Evolutionary conservation across 2,888 invertebrate species (phyloP).

Genomic region (Proisotoma minuta): DNA sequence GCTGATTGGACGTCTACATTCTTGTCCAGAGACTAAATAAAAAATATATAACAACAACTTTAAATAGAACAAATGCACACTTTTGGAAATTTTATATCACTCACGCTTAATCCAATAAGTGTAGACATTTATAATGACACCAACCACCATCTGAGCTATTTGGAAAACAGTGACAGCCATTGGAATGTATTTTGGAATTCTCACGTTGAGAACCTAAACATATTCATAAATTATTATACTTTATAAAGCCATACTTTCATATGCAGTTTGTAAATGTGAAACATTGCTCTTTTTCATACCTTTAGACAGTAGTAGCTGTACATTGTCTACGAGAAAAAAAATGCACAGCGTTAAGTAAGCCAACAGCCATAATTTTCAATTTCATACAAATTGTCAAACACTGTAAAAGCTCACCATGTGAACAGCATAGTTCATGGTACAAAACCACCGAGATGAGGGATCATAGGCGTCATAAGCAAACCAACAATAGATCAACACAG

Average conservation of each 20-base stretch:
- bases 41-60: background rate
- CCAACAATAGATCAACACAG: slow-evolving; percentile 89
- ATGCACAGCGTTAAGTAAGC: slow-evolving; percentile 65
- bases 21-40: slow-evolving; percentile 53
- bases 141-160: slow-evolving; percentile 88
- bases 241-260: too few relatives aligned
- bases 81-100: background rate
- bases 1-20: slow-evolving; percentile 76
- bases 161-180: slow-evolving; percentile 88
- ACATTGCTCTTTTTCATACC: slow-evolving; percentile 10
- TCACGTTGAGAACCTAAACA: slow-evolving; percentile 33
- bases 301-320: slow-evolving; percentile 83
- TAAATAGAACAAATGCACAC: background rate
- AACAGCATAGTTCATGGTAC: slow-evolving; percentile 55
- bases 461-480: slow-evolving; percentile 72
- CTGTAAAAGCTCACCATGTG: background rate
- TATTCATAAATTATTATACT: too few relatives aligned
- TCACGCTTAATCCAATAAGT: slow-evolving; percentile 67
- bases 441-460: slow-evolving; percentile 68
- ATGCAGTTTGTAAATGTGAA: background rate
- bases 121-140: slow-evolving; percentile 85
- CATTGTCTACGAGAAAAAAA: slow-evolving; percentile 63
- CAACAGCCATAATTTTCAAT: background rate
- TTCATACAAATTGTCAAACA: background rate
- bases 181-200: slow-evolving; percentile 58